Evolutionary conservation across 2,113 vertebrate species (phyloP), one percentile per base, ranked within the genome.

Genomic region (Lota lota): DNA sequence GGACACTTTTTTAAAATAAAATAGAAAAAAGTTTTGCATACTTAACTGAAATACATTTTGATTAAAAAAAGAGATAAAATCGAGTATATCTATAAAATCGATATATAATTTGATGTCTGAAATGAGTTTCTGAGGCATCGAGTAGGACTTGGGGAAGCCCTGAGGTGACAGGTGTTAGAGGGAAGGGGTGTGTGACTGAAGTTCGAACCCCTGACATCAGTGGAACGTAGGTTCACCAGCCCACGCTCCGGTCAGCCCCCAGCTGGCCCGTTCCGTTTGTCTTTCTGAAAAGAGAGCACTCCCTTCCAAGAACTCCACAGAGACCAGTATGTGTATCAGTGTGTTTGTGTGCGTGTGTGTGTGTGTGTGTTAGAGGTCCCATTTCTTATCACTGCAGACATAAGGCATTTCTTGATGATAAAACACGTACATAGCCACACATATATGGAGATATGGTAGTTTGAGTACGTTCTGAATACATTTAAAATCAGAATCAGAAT

Each of bases 371-470:
- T 18, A 21, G 53, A 47, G 58, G n/a, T 36, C 60, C 4, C 40
- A 53, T 33, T 51, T 60, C 73, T 85, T 83, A 85, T 85, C 83
- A 75, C 22, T 33, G 60, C 63, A 68, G 63, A 69, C 81, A 84
- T 50, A 57, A 33, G 73, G 73, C 67, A 33, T 33, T 66, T 61
- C 58, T 62, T 47, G 69, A 70, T 78, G 77, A 84, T 80, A 80
- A 66, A 61, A 70, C 63, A 62, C 64, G 8, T 40, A 5, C 11
- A 47, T 47, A 12, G 40, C 40, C 40, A 8, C 40, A 47, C 40
- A 1, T 14, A 47, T 10, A 47, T 12, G 40, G 1, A 8, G 40
- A 47, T 47, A 47, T 47, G 40, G 10, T 47, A 14, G 10, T 47
- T 47, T 14, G 28, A 33, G 28, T 33, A 33, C 3, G 28, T 33